Conservation (phyloP, 1,140 invertebrate species). For the Zophobas atratus region DNA sequence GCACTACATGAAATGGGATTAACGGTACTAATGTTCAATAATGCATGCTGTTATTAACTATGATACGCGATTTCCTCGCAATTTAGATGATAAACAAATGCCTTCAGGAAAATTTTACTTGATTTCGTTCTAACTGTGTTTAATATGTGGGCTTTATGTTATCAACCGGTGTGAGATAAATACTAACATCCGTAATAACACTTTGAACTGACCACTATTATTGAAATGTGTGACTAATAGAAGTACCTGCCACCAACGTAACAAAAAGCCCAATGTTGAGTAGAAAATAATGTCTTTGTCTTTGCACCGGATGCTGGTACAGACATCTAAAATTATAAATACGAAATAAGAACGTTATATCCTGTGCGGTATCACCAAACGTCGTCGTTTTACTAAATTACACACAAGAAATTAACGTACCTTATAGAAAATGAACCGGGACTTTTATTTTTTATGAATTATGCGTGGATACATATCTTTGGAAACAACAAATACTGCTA, state of each 20-base stretch:
- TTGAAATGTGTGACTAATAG: background rate
- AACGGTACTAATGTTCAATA: constrained; percentile 48
- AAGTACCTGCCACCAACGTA: background rate
- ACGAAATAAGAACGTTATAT: constrained; percentile 39
- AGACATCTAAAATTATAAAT: constrained; percentile 43
- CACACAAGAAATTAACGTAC: background rate
- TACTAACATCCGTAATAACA: background rate
- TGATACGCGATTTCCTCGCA: constrained; percentile 38
- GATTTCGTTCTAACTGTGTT: constrained; percentile 14
- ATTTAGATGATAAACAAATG: constrained; percentile 34
- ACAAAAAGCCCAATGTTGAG: background rate
- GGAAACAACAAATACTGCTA: too few species aligned
- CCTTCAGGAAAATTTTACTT: constrained; percentile 10
- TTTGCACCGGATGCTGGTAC: constrained; percentile 32
- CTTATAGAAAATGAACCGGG: too few species aligned
- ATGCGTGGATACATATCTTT: too few species aligned
- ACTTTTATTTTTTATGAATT: too few species aligned
- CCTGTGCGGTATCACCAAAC: constrained; percentile 37
- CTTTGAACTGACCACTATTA: constrained; percentile 17
- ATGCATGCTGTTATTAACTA: constrained; percentile 42
- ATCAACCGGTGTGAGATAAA: too few species aligned
- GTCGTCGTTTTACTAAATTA: constrained; percentile 22
- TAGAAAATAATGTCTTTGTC: constrained; percentile 41
- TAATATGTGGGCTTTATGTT: background rate
- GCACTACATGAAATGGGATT: constrained; percentile 50